Evolutionary conservation across 2,797 vertebrate genomes (phyloP).

Genomic region (Dermochelys coriacea): DNA sequence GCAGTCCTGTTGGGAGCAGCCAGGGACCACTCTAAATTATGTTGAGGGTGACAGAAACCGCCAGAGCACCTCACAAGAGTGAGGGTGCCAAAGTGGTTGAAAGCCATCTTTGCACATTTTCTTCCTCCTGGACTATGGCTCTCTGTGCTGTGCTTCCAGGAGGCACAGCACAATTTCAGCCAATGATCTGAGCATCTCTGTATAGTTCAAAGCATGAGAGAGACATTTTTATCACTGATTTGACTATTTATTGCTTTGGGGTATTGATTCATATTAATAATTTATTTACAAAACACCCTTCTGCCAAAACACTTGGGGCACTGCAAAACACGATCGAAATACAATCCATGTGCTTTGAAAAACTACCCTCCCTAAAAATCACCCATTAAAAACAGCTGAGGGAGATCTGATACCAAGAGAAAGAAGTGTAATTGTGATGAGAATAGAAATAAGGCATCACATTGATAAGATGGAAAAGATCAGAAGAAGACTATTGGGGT

Average conservation of each 20-base stretch:
- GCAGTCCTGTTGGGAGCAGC: not conserved
- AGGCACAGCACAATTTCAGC: not conserved
- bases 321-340: not conserved
- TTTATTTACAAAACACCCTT: not conserved
- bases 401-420: not conserved
- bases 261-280: not conserved
- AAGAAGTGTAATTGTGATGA: not conserved
- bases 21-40: not conserved
- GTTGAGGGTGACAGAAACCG: too few relatives aligned
- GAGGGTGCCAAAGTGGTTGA: not conserved
- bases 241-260: not conserved
- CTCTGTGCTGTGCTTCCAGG: not conserved
- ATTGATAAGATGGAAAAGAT: not conserved
- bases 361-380: not conserved
- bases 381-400: not conserved
- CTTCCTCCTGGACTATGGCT: not conserved
- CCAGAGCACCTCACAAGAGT: too few relatives aligned
- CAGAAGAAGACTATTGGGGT: not conserved
- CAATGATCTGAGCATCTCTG: not conserved
- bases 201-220: not conserved
- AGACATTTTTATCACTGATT: not conserved
- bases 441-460: not conserved
- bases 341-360: not conserved
- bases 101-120: not conserved
- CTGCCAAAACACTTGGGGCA: not conserved